Base-by-base conservation (phyloP, 2,888 invertebrate genomes). In the Conchocele bisecta region DNA sequence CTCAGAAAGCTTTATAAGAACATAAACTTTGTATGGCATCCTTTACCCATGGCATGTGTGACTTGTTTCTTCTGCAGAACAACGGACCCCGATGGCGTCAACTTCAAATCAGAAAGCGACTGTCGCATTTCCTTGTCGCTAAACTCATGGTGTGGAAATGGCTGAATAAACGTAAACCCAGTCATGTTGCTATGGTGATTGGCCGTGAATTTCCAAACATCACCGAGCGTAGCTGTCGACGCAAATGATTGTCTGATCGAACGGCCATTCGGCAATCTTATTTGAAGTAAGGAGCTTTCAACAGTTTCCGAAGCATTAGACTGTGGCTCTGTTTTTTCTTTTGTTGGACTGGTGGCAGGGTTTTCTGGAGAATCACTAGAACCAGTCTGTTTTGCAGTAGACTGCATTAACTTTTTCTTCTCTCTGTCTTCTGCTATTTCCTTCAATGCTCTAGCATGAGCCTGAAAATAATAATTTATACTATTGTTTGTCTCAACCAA, bases 81-180 rank as follows among this genome's bases (percentile, higher is more conserved):
- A 22, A 90, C 75, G 6, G 89, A 89, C 0, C 87, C 89, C 13
- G 86, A 84, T 0, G 90, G 90, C 2, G 83, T 83, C 15, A 90
- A 75, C 15, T 84, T 83, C 3, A 89, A 79, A 7, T 86, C 86
- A n/a, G 57, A 26, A 42, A 90, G 65, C 5, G 82, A 76, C 5
- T 71, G 61, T 7, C 42, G 42, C 82, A 87, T 82, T 48, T 89
- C 86, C 9, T 64, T 71, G 35, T 64, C 56, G 1, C 73, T 79
- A 60, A 83, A 90, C 58, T 88, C 89, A 66, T 81, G 75, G 6
- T 83, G 81, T 13, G 90, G 90, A 75, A 90, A 90, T 28, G 89
- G 89, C 89, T 90, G 73, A 28, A 76, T 76, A 37, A 76, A 66
- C 11, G 48, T 58, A 31, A 37, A 69, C 1, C 50, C 61, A 26